Evolutionary conservation across 2,797 vertebrate species (phyloP).

Genomic region (Triplophysa bombifrons): DNA sequence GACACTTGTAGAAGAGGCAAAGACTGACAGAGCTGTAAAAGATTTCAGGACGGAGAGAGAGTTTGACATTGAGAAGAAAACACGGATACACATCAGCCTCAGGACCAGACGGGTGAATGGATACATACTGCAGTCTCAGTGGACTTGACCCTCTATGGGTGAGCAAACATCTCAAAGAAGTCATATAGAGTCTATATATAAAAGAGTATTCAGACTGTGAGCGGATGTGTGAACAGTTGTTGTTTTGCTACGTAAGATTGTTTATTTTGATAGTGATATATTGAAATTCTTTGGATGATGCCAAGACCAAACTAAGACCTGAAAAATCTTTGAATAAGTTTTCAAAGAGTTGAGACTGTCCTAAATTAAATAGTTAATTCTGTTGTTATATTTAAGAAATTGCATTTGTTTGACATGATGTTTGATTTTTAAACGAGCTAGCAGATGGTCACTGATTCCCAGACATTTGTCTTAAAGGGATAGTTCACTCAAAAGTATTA

Average conservation of each 20-base stretch:
- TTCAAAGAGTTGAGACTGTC: not conserved
- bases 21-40: constrained; percentile 41
- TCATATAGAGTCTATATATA: not conserved
- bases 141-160: constrained; percentile 81
- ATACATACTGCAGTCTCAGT: constrained; percentile 82
- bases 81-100: constrained; percentile 62
- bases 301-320: not conserved
- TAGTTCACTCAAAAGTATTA: too few relatives aligned
- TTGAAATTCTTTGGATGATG: not conserved
- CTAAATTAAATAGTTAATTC: too few relatives aligned
- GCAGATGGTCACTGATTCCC: not conserved
- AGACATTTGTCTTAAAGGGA: too few relatives aligned
- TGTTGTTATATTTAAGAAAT: too few relatives aligned
- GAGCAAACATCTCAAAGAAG: constrained; percentile 42
- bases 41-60: constrained; percentile 16
- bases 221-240: not conserved
- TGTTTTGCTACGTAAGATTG: not conserved
- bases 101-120: constrained; percentile 76
- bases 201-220: too few relatives aligned
- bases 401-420: not conserved
- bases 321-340: not conserved
- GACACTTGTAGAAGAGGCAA: constrained; percentile 63
- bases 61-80: constrained; percentile 52
- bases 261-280: not conserved
- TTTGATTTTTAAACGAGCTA: constrained; percentile 10